Conservation (phyloP, 2,888 invertebrate genomes). For the Xestia ashworthii region DNA sequence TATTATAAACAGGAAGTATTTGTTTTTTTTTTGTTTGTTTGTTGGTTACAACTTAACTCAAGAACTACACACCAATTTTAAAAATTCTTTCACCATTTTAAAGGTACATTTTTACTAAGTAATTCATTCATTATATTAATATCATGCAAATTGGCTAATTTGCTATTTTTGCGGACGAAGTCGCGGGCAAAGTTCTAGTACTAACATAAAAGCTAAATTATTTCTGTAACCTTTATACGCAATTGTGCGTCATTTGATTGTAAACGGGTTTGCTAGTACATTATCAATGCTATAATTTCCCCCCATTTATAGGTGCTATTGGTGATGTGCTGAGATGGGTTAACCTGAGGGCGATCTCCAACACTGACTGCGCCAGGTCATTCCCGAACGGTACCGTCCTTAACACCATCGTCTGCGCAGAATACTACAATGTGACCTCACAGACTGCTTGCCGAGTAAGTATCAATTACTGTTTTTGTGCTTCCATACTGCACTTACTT, state of each 20-base stretch:
- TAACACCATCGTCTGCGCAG: constrained; percentile 79
- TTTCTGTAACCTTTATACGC: neutral
- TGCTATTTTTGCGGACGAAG: too few relatives aligned
- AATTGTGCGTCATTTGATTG: neutral
- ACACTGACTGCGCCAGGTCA: constrained; percentile 69
- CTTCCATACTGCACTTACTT: too few relatives aligned
- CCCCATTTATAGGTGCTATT: constrained; percentile 67
- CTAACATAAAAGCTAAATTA: neutral
- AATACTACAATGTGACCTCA: constrained; percentile 82
- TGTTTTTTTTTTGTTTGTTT: too few relatives aligned
- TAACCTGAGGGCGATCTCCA: constrained; percentile 77
- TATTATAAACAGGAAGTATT: too few relatives aligned
- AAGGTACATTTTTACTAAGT: too few relatives aligned
- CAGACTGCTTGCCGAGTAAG: constrained; percentile 84
- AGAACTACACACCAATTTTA: too few relatives aligned
- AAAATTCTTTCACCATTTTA: too few relatives aligned
- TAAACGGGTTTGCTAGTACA: too few relatives aligned
- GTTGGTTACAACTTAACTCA: too few relatives aligned
- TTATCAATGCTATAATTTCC: neutral
- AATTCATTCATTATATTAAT: too few relatives aligned
- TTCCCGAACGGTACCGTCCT: constrained; percentile 74
- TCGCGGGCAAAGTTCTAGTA: too few relatives aligned
- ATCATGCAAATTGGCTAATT: too few relatives aligned
- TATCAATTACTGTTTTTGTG: neutral
- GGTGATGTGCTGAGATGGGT: constrained; percentile 81